Base-by-base conservation (phyloP, 2,888 invertebrate species). In the Cosmopolites sordidus region DNA sequence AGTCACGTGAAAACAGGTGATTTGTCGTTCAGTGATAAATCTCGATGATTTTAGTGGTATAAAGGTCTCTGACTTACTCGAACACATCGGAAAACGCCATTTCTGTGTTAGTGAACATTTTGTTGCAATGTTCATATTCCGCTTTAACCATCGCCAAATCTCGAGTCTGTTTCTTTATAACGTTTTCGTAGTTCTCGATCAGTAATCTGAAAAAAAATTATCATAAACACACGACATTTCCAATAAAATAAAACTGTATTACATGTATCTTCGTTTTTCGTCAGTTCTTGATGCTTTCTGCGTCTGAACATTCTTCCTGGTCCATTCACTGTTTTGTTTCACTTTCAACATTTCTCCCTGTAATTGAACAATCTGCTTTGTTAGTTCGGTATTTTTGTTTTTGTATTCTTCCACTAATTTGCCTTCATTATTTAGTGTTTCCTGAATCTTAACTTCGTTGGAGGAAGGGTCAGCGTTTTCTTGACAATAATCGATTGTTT, bases 21-120 rank as follows among this genome's bases (percentile, higher is more conserved):
- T n/a, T n/a, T n/a, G n/a, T n/a, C n/a, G n/a, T n/a, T n/a, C n/a
- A n/a, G n/a, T n/a, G n/a, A n/a, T n/a, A n/a, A n/a, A n/a, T n/a
- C n/a, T n/a, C n/a, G n/a, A n/a, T n/a, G n/a, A n/a, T n/a, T n/a
- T n/a, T n/a, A n/a, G 22, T 8, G 8, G 22, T 8, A 22, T 5
- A 5, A 5, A 22, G 22, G 22, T 3, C 22, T 3, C 3, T 5
- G 46, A 67, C 73, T 71, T 70, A 76, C 76, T 80, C 75, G 67
- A 83, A 83, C 44, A 84, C 75, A 71, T 84, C 84, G 43, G 82
- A 79, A 67, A 84, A 84, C 0, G 83, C 82, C 45, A 78, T 73
- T 71, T 84, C 84, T 46, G 83, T 78, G 63, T 78, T 80, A 52
- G 79, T 77, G 22, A 85, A 71, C 68, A 84, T 83, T 58, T 78